Base-by-base conservation (phyloP, 2,113 vertebrate species). In the Struthio camelus region DNA sequence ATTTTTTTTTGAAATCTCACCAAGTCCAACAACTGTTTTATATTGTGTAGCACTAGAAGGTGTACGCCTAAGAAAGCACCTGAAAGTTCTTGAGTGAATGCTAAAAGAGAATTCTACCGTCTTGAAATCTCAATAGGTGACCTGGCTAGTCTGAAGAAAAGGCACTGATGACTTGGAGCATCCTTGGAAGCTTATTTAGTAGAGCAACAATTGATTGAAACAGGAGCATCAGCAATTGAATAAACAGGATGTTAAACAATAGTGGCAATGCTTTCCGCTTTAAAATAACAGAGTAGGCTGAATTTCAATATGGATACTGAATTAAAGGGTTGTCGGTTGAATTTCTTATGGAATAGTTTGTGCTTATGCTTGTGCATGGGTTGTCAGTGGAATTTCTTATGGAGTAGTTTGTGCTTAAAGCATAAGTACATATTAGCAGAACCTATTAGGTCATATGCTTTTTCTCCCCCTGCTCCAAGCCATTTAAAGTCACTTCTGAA, bases 171-270 rank as follows among this genome's bases (percentile, higher is more conserved):
- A 28, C 70, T 28, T 53, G 10, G 13, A 85, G 59, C 85, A 85
- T 83, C 64, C 59, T 80, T 64, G 23, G 73, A 67, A 80, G n/a
- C 22, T 77, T 73, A 28, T 76, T 92, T 87, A 62, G 24, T 62
- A 22, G 13, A 66, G 50, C 71, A 83, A 64, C 66, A 50, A n/a
- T 66, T 59, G 66, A 67, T n/a, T 77, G 50, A 54, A 94, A 28
- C 17, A 32, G 46, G 25, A 90, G 17, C 25, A 83, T 90, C 81
- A 85, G 85, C 71, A 85, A 34, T 12, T 72, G 61, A 80, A 95
- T 91, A 89, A 95, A 54, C 58, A 80, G 69, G 71, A 75, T 94
- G 51, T 88, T 91, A 48, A 92, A 87, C 62, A 93, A 83, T 38
- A 66, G 54, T 54, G 56, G n/a, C 51, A 72, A 6, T 91, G 64